These are phyloP conservation scores for Archilochus colubris DNA, from an alignment of 2,113 vertebrate species.

Conservation along the genomic window DNA sequence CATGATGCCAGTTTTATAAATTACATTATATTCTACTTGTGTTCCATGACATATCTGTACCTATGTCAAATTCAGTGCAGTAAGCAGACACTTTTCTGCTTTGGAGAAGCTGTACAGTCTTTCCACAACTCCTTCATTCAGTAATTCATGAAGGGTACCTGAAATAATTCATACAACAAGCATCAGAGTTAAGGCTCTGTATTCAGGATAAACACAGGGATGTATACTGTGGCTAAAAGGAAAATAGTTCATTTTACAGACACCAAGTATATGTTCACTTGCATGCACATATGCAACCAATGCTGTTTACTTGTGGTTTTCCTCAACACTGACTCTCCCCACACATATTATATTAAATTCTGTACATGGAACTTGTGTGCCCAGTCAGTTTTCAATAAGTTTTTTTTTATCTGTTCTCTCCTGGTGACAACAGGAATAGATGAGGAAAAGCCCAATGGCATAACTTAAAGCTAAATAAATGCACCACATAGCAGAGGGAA, in stretches of 20 bases:
- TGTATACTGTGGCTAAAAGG: not conserved
- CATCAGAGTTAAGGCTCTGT: not conserved
- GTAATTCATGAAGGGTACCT: not conserved
- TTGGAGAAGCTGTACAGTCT: not conserved
- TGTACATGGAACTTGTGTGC: not conserved
- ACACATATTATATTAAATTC: not conserved
- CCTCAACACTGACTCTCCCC: not conserved
- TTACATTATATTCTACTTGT: not conserved
- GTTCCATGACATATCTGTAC: not conserved
- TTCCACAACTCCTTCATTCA: not conserved
- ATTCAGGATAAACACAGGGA: not conserved
- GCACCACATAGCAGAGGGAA: not conserved
- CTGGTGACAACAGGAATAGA: not conserved
- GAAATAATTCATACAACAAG: not conserved
- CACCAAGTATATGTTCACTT: not conserved
- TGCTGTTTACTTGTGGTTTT: not conserved
- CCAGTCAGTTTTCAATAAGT: not conserved
- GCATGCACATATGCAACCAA: not conserved
- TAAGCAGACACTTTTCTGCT: not conserved
- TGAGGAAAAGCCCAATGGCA: not conserved
- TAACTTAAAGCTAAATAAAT: not conserved
- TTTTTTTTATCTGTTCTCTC: not conserved
- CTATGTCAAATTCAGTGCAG: not conserved
- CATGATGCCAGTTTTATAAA: not conserved
- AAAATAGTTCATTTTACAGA: not conserved